These are phyloP conservation scores for Sceliomorpha sp. DNA, from an alignment of 2,888 invertebrate genomes.

Conservation along the genomic window DNA sequence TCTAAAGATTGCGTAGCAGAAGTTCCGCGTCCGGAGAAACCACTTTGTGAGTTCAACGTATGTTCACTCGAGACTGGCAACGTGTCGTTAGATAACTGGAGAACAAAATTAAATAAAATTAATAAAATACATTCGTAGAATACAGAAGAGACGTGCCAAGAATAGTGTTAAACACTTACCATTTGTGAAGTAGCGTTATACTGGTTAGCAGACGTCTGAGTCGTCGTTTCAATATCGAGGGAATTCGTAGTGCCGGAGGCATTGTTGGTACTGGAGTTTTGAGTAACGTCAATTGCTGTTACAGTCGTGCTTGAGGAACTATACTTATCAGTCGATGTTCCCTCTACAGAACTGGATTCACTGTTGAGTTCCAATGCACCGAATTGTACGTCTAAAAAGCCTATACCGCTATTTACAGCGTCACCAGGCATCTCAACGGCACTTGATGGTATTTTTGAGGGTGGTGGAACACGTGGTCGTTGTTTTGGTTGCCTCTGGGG, in stretches of 20 bases:
- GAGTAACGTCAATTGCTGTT: slow-evolving; percentile 70
- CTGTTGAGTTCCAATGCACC: slow-evolving; percentile 90
- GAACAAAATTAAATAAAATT: slow-evolving; percentile 8
- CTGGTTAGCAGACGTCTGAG: slow-evolving; percentile 67
- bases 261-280: slow-evolving; percentile 65
- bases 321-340: slow-evolving; percentile 80
- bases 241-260: slow-evolving; percentile 67
- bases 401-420: slow-evolving; percentile 86
- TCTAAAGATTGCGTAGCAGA: slow-evolving; percentile 66
- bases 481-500: slow-evolving; percentile 74
- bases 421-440: slow-evolving; percentile 99
- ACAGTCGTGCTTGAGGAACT: slow-evolving; percentile 75
- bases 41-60: slow-evolving; percentile 74
- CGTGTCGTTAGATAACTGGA: slow-evolving; percentile 76
- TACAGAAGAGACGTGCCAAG: too few species aligned
- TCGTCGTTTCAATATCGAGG: slow-evolving; percentile 71
- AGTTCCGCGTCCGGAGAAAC: slow-evolving; percentile 64
- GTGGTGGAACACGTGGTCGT: slow-evolving; percentile 77
- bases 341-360: slow-evolving; percentile 81
- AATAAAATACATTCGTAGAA: too few species aligned
- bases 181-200: slow-evolving; percentile 73
- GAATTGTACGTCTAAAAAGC: slow-evolving; percentile 95
- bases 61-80: slow-evolving; percentile 76
- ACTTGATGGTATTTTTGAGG: slow-evolving; percentile 90
- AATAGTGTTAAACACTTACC: slow-evolving; percentile 64